phyloP scores from a whole-genome alignment of 1,140 invertebrate species.

The Eciton burchellii region DNA sequence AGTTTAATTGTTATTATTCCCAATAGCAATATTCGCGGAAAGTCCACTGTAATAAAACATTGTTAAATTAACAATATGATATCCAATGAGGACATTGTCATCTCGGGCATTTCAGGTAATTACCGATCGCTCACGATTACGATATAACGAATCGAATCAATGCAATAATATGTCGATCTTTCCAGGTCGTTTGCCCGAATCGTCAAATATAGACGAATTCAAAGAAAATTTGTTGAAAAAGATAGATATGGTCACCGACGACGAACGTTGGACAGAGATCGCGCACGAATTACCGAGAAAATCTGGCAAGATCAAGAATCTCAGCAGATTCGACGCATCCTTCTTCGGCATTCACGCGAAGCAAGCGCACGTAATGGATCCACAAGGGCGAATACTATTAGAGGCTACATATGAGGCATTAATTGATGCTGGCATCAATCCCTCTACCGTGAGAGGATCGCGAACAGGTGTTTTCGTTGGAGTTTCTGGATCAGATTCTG shows the following conservation, averaged over 20 bases:
- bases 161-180: background rate
- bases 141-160: background rate
- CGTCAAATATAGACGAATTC: too few species aligned
- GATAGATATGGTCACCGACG: conserved; percentile 95
- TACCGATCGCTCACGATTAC: too few species aligned
- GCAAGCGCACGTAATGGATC: conserved; percentile 98
- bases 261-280: conserved; percentile 91
- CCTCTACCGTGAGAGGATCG: conserved; percentile 90
- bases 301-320: conserved; percentile 95
- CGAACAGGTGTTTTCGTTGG: conserved; percentile 97
- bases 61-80: too few species aligned
- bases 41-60: too few species aligned
- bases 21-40: too few species aligned
- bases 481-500: conserved; percentile 93
- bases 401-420: conserved; percentile 98
- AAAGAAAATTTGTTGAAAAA: conserved; percentile 84
- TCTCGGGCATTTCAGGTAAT: conserved; percentile 93
- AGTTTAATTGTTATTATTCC: too few species aligned
- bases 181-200: conserved; percentile 82
- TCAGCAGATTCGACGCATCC: conserved; percentile 94
- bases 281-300: conserved; percentile 93
- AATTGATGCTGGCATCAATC: conserved; percentile 88
- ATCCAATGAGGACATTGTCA: conserved; percentile 90
- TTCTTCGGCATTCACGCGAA: conserved; percentile 98
- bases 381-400: conserved; percentile 95